Base-by-base conservation (phyloP, 2,113 vertebrate species). In the Trochalopteron elliotii region DNA sequence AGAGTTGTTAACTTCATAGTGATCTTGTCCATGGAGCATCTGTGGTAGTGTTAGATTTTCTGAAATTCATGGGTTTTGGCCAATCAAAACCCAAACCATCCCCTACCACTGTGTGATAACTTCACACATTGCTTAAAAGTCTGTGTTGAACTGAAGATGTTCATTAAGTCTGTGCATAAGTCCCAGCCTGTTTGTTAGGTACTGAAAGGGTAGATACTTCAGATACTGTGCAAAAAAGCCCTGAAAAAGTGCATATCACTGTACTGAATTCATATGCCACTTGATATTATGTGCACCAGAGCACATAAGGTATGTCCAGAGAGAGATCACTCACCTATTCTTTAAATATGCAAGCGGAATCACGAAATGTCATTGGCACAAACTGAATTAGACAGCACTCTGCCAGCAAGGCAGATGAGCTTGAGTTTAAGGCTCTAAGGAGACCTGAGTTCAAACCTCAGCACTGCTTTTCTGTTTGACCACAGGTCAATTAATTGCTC, bases 231-330 rank as follows among this genome's bases (percentile, higher is more conserved):
- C 61, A 87, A 88, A 96, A 96, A 95, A 92, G 40, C 69, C 74
- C 93, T 71, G 76, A 89, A 94, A 95, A 96, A 86, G 64, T 57
- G 52, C 61, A 20, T 64, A 92, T 89, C 52, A 22, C 61, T 91
- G 59, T 45, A 63, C 70, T 63, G 65, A 94, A 94, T 87, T 94
- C 93, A 84, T 92, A 92, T 94, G 92, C 83, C 96, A 95, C 61
- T 96, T 95, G 86, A 37, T 87, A 90, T 96, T 96, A 96, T 70
- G 82, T 95, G 90, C 94, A 92, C 83, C 86, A 96, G 72, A 93
- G 93, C 92, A 97, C 94, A 96, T 86, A 68, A 96, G 95, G 88
- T 97, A 95, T 97, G 93, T 97, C 69, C 94, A 90, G 88, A 87
- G 90, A 92, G 74, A 94, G 88, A 94, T 96, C 92, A 69, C 70